Percentiles rank a stretch among this genome's conserved stretches.
Evolutionary conservation across 2,113 vertebrate species (phyloP).

Genomic region (Lophura nycthemera): DNA sequence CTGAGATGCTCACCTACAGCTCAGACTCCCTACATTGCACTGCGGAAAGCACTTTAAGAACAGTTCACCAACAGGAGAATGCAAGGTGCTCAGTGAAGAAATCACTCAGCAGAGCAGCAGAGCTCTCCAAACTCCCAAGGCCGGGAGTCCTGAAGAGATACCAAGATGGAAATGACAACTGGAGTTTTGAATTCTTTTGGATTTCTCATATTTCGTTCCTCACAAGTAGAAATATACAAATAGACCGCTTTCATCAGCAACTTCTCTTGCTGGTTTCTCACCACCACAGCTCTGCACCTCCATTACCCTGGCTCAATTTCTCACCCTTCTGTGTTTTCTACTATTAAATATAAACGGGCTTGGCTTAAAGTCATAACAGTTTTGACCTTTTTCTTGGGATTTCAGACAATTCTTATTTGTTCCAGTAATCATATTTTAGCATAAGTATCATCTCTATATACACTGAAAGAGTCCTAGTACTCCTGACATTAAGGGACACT

Average conservation of each 20-base stretch:
- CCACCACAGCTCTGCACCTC: background rate
- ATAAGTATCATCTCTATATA: background rate
- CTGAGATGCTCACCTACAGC: background rate
- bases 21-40: background rate
- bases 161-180: background rate
- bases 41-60: background rate
- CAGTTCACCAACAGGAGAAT: accelerated
- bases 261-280: background rate
- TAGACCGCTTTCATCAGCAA: background rate
- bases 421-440: background rate
- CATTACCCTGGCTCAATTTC: background rate
- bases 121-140: background rate
- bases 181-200: background rate
- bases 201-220: background rate
- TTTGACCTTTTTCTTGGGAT: background rate
- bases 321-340: background rate
- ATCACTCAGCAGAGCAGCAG: background rate
- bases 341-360: background rate
- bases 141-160: background rate
- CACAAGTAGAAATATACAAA: background rate
- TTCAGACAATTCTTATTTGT: background rate
- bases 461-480: background rate
- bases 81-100: background rate
- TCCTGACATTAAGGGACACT: background rate
- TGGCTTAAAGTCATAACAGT: background rate